A percentile compares a stretch with the other conserved stretches of the same genome.
Conservation (phyloP, 2,888 invertebrate genomes). For the Deilephila elpenor region DNA sequence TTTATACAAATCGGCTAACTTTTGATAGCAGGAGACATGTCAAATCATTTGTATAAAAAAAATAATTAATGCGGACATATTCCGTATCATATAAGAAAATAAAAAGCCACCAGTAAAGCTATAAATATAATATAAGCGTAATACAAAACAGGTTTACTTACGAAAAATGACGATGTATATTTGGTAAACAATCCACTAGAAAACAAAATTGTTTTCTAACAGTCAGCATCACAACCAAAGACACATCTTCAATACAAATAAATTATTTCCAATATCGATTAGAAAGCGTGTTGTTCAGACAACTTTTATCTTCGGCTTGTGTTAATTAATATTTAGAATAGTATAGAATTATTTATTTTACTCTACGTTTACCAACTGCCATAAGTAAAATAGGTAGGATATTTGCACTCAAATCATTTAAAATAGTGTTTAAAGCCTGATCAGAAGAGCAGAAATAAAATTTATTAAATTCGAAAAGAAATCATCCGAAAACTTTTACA, state of each 20-base stretch:
- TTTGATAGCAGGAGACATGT: slow-evolving; percentile 76
- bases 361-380: slow-evolving; percentile 69
- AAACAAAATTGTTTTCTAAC: slow-evolving; percentile 1
- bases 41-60: slow-evolving; percentile 50
- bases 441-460: no score
- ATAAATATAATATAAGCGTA: not conserved
- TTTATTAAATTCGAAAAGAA: no score
- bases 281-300: not conserved
- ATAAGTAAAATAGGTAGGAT: slow-evolving; percentile 69
- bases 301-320: not conserved
- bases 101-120: not conserved
- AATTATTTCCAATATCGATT: slow-evolving; percentile 3
- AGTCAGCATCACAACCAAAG: slow-evolving; percentile 23
- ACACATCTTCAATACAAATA: slow-evolving; percentile 29
- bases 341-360: slow-evolving; percentile 72
- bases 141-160: slow-evolving; percentile 1
- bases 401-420: slow-evolving; percentile 26
- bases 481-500: no score
- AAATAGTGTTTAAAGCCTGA: not conserved
- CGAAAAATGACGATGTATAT: not conserved
- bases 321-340: slow-evolving; percentile 35
- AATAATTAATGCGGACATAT: not conserved
- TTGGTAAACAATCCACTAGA: not conserved
- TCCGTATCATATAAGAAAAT: not conserved
- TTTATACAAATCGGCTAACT: slow-evolving; percentile 70